Percentiles rank a stretch among this genome's conserved stretches.
phyloP scores from a whole-genome alignment of 2,113 vertebrate species.

The Sorex araneus region DNA sequence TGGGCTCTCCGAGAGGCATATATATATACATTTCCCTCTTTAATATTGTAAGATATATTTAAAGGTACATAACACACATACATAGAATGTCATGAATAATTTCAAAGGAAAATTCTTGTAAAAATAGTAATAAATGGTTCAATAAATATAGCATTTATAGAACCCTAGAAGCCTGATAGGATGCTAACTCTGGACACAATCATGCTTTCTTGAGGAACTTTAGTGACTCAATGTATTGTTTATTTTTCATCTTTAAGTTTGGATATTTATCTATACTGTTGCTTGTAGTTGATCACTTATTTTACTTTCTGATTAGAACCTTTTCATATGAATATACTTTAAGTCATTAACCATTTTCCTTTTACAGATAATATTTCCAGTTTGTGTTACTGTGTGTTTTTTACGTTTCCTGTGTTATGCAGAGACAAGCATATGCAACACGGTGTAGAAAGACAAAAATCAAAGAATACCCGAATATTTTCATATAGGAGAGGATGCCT shows the following conservation, averaged over 20 bases:
- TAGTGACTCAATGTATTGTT: background rate
- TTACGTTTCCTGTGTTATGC: accelerated
- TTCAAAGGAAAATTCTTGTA: background rate
- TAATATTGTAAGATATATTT: background rate
- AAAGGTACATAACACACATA: background rate
- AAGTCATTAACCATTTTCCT: no score
- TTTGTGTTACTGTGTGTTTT: background rate
- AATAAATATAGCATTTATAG: background rate
- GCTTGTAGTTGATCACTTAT: background rate
- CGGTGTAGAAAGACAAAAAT: background rate
- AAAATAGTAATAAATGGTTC: background rate
- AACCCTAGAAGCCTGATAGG: background rate
- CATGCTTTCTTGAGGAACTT: background rate
- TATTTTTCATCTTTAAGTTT: background rate
- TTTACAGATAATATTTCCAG: background rate
- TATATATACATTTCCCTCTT: no score
- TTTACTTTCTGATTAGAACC: constrained; percentile 24
- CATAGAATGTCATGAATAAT: background rate
- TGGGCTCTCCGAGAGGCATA: no score
- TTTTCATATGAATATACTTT: no score
- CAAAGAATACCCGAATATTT: background rate
- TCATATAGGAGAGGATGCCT: background rate
- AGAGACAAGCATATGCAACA: accelerated
- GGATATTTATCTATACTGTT: background rate
- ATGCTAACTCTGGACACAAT: background rate